Conservation (phyloP, 2,797 vertebrate species). For the Labeo calbasu region DNA sequence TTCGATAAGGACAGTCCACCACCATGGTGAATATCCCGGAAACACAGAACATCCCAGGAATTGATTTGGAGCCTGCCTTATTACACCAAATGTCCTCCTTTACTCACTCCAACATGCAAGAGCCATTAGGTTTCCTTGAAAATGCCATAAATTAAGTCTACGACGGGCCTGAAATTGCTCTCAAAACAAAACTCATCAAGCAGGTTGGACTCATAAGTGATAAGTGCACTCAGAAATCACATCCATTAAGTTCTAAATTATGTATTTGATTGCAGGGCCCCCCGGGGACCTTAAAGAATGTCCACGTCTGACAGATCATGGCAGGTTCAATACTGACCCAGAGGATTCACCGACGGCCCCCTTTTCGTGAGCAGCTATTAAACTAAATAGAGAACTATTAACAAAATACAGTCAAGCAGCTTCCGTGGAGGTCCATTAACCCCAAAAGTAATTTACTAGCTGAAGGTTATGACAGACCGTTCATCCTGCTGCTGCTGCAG, state of each 20-base stretch:
- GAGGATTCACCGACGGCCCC: constrained; percentile 60
- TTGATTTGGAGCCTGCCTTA: constrained; percentile 75
- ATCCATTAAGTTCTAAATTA: constrained; percentile 84
- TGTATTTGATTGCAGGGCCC: constrained; percentile 73
- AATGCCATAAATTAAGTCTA: constrained; percentile 73
- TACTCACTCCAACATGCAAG: constrained; percentile 64
- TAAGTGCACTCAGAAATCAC: constrained; percentile 82
- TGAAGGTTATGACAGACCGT: constrained; percentile 63
- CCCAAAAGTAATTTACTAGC: constrained; percentile 66
- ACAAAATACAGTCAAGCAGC: constrained; percentile 67
- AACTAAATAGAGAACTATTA: constrained; percentile 76
- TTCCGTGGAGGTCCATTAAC: constrained; percentile 72
- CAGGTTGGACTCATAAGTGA: constrained; percentile 59
- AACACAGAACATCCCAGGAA: constrained; percentile 69
- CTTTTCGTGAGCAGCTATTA: constrained; percentile 75
- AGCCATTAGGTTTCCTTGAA: constrained; percentile 68
- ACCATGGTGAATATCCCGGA: constrained; percentile 68
- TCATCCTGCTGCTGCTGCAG: constrained; percentile 63
- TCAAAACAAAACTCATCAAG: constrained; percentile 69
- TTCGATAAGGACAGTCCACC: constrained; percentile 43
- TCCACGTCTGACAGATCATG: constrained; percentile 59
- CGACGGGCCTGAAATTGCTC: constrained; percentile 58
- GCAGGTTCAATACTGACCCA: constrained; percentile 61
- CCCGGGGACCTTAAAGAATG: constrained; percentile 59
- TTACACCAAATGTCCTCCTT: constrained; percentile 70